Percentiles rank a stretch among this genome's conserved stretches.
Conservation (phyloP, 1,140 invertebrate species). For the Gonatopus flavifemur region DNA sequence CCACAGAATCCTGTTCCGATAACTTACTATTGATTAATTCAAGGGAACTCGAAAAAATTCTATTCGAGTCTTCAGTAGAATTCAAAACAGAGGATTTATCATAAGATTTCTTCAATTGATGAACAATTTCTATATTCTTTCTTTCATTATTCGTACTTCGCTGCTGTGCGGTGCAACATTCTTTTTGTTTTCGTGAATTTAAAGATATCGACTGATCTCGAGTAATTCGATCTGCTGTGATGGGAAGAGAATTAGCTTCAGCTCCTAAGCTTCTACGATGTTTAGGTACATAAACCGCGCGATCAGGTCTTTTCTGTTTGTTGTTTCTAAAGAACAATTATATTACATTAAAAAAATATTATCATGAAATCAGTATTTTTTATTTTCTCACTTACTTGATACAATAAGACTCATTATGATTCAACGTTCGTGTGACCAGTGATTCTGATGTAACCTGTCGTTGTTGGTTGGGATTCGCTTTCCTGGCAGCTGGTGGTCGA, state of each 20-base stretch:
- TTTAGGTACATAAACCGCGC: conserved; percentile 76
- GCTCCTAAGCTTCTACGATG: conserved; percentile 63
- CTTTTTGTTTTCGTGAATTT: too few species aligned
- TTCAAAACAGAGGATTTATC: too few species aligned
- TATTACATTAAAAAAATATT: not conserved
- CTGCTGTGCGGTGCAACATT: too few species aligned
- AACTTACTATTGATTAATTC: too few species aligned
- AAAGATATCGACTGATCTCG: too few species aligned
- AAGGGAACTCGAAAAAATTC: too few species aligned
- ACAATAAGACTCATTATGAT: conserved; percentile 17
- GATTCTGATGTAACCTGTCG: conserved; percentile 14
- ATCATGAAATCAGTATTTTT: not conserved
- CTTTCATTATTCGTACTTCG: too few species aligned
- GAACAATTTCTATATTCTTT: too few species aligned
- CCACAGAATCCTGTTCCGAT: too few species aligned
- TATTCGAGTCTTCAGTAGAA: too few species aligned
- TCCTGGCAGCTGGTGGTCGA: conserved; percentile 51
- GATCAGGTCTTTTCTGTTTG: conserved; percentile 69
- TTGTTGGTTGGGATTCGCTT: conserved; percentile 17
- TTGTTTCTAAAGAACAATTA: conserved; percentile 27
- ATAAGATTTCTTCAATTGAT: too few species aligned
- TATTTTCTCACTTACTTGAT: not conserved
- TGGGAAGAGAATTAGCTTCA: conserved; percentile 26
- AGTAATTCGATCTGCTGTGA: too few species aligned
- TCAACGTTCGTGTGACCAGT: conserved; percentile 2